These are phyloP conservation scores for Stictonetta naevosa DNA, from an alignment of 2,113 vertebrate genomes.

Conservation along the genomic window DNA sequence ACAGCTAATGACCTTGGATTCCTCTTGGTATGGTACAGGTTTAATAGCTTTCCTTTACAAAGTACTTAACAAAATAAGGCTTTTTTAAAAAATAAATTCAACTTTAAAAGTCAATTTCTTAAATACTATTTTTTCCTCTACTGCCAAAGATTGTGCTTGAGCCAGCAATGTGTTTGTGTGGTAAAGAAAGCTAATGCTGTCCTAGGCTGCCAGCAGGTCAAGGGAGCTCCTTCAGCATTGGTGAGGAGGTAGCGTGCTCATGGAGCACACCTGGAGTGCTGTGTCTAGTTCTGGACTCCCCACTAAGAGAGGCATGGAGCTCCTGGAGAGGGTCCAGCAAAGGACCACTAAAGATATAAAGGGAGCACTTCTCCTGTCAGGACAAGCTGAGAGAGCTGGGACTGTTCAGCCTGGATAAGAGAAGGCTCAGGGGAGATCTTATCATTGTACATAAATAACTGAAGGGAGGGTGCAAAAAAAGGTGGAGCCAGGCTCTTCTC, in stretches of 20 bases:
- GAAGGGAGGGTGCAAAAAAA: neutral
- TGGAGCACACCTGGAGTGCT: neutral
- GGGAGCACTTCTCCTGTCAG: neutral
- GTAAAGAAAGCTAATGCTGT: neutral
- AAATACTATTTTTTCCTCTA: neutral
- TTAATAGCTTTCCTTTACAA: neutral
- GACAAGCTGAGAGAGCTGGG: neutral
- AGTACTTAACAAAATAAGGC: neutral
- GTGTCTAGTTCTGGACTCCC: neutral
- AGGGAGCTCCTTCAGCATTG: neutral
- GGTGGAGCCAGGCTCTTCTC: neutral
- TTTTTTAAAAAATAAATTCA: neutral
- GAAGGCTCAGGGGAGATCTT: neutral
- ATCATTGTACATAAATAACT: neutral
- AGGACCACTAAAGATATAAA: neutral
- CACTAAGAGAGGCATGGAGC: neutral
- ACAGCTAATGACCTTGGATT: neutral
- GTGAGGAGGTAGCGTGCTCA: neutral
- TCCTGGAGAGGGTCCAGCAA: neutral
- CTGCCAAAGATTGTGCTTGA: neutral
- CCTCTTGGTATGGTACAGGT: neutral
- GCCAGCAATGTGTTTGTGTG: fast-evolving
- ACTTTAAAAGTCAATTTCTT: neutral
- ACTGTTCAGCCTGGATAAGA: neutral
- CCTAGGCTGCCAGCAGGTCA: neutral